Base-by-base conservation (phyloP, 2,888 invertebrate genomes). In the Andrena chrysosceles region DNA sequence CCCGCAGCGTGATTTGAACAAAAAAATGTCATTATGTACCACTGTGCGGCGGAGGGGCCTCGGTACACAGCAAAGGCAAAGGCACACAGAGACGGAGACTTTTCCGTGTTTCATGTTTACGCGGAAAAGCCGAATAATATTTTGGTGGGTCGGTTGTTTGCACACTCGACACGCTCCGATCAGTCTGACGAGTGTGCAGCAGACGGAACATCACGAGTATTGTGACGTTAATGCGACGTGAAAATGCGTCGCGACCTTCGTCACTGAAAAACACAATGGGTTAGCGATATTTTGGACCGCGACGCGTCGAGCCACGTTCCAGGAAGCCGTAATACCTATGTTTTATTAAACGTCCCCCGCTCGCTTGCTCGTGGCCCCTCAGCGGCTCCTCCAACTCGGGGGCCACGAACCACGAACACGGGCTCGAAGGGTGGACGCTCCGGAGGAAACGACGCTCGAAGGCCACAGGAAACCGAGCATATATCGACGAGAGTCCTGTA, bases 221-320 rank as follows among this genome's bases (percentile, higher is more conserved):
- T 77, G 26, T 81, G 84, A 85, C 86, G 85, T 81, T 85, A 59
- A 78, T 69, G 67, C 81, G 71, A 52, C 35, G 70, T 72, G 76
- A 73, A 77, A 81, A 80, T 73, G 79, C 79, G 70, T 70, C 63
- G 71, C 67, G 73, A 77, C 78, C 83, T 85, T 83, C 81, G 54
- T 63, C 67, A 35, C 23, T 56, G 13, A 29, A 68, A 20, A 67
- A 56, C 70, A 76, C 80, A 80, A 83, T 75, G 29, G 63, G 35
- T n/a, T 69, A 69, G 64, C 80, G 68, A 83, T 80, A 83, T 83
- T 80, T 83, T 16, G 20, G 63, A 52, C 52, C 13, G 6, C 60
- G 26, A n/a, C 31, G 48, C 42, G 42, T 42, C 42, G 13, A 42
- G 56, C 10, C 4, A 13, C 20, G 42, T 29, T 69, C 56, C 8